These are phyloP conservation scores for Callocephalon fimbriatum DNA, from an alignment of 2,113 vertebrate genomes.

Conservation along the genomic window DNA sequence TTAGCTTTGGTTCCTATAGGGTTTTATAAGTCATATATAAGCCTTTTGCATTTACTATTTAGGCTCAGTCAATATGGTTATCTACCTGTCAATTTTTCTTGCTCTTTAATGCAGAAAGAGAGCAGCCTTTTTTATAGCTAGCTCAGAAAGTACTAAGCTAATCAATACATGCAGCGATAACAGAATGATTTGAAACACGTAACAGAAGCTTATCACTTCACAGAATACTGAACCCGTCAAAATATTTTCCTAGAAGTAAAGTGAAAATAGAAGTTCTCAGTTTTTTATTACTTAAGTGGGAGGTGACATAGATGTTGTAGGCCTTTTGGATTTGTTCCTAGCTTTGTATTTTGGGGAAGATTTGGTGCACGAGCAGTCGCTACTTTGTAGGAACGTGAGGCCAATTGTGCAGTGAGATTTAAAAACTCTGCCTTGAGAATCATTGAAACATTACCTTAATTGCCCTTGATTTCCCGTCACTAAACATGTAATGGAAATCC, in stretches of 20 bases:
- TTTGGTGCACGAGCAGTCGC: background rate
- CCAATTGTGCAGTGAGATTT: background rate
- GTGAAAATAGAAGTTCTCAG: conserved; percentile 64
- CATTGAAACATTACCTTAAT: background rate
- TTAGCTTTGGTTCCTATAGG: conserved; percentile 3
- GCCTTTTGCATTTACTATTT: conserved; percentile 71
- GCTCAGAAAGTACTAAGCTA: conserved; percentile 70
- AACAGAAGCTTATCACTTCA: conserved; percentile 77
- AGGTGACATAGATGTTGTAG: conserved; percentile 56
- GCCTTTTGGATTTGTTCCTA: conserved; percentile 54
- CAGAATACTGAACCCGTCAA: conserved; percentile 73
- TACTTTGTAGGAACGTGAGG: background rate
- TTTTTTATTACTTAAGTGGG: conserved; percentile 66
- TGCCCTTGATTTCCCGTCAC: background rate
- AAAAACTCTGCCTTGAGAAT: conserved; percentile 3
- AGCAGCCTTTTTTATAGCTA: conserved; percentile 70
- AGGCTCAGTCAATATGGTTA: conserved; percentile 80
- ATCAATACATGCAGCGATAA: conserved; percentile 81
- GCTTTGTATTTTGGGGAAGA: conserved; percentile 32
- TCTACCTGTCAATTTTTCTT: conserved; percentile 80
- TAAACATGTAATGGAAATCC: conserved; percentile 5
- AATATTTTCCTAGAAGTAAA: conserved; percentile 78
- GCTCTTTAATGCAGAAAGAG: conserved; percentile 73
- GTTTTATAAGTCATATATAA: conserved; percentile 63
- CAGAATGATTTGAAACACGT: conserved; percentile 75